Base-by-base conservation (phyloP, 2,113 vertebrate species). In the Podarcis cretensis region DNA sequence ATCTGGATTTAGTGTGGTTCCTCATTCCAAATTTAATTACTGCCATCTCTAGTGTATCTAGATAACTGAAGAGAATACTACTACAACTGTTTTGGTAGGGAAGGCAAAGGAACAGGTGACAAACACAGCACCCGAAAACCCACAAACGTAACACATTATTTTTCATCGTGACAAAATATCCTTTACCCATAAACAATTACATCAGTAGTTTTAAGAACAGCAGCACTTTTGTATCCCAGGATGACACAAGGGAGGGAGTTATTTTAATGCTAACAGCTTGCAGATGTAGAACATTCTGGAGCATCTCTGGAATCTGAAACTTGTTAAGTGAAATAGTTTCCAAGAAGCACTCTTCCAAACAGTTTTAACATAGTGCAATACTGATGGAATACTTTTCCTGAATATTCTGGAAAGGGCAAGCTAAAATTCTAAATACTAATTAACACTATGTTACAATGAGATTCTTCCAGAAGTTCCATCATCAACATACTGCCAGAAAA, bases 221-320 rank as follows among this genome's bases (percentile, higher is more conserved):
- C 30, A 73, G 14, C 18, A 27, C 37, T 54, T 6, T 20, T 63
- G 65, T 25, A 30, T 5, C 69, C 78, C 48, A 84, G 77, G 81
- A 69, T 6, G 21, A 83, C n/a, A 25, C 32, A 40, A 27, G 14
- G 65, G 37, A 12, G 25, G 59, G 27, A 21, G 69, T 5, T 48
- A 75, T 30, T 20, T 54, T 35, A n/a, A 40, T 12, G 8, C 85
- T 80, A 73, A 82, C 69, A 37, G 37, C 30, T 43, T 21, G 35
- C 13, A 73, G 48, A 84, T 66, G 75, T 30, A 65, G 74, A 89
- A 32, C 5, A 30, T 78, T 59, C 48, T 20, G 1, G 74, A 87
- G 69, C 75, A 87, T 65, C 80, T 89, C 40, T 35, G 68, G 35
- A 86, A 89, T 84, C 59, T 68, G 68, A 83, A 81, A 79, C 13